Conservation (phyloP, 1,140 invertebrate species). For the Drosophila asahinai region DNA sequence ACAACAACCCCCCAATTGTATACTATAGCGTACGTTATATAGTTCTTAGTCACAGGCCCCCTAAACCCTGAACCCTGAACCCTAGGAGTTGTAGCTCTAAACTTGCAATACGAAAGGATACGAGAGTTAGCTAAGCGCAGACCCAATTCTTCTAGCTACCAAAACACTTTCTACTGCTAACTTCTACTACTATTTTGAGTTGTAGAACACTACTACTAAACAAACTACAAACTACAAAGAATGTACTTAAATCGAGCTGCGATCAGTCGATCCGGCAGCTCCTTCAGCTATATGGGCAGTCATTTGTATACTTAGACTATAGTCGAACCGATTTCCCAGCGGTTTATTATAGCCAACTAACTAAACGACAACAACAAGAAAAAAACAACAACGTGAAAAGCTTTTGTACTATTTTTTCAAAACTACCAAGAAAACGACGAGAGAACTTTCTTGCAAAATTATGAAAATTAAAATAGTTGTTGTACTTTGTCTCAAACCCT, state of each 20-base stretch:
- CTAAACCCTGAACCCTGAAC: conserved; percentile 22
- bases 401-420: conserved; percentile 84
- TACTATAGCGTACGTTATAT: conserved; percentile 78
- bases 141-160: conserved; percentile 51
- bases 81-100: conserved; percentile 46
- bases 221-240: conserved; percentile 45
- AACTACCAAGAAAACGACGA: conserved; percentile 56
- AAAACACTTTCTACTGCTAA: conserved; percentile 62
- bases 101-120: conserved; percentile 54
- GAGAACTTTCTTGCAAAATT: conserved; percentile 56
- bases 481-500: conserved; percentile 81
- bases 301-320: conserved; percentile 79
- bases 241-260: conserved; percentile 75
- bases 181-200: conserved; percentile 70
- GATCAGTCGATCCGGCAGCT: conserved; percentile 41
- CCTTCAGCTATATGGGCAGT: conserved; percentile 85
- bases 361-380: conserved; percentile 59
- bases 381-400: conserved; percentile 68
- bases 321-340: conserved; percentile 54
- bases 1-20: conserved; percentile 42
- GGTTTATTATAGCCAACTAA: conserved; percentile 68
- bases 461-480: conserved; percentile 71
- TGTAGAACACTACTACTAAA: conserved; percentile 71
- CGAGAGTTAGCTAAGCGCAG: conserved; percentile 42
- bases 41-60: conserved; percentile 67